Evolutionary conservation across 1,140 invertebrate genomes (phyloP).

Genomic region (Lordiphosa collinella): DNA sequence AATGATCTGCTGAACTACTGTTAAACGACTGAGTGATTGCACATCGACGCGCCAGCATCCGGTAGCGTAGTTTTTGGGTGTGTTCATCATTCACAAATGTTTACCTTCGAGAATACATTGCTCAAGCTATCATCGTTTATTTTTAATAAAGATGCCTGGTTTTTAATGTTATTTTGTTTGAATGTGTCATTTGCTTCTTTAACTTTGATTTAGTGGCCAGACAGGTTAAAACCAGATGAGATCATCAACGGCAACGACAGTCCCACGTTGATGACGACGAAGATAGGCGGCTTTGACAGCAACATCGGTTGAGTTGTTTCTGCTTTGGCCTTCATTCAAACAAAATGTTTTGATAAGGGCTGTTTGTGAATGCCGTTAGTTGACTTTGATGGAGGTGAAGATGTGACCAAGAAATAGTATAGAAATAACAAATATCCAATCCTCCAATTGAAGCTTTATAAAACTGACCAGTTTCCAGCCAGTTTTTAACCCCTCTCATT

Average conservation of each 20-base stretch:
- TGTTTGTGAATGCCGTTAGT: conserved; percentile 9
- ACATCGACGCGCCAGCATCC: conserved; percentile 50
- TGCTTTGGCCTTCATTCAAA: conserved; percentile 42
- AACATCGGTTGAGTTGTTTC: conserved; percentile 5
- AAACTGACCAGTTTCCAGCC: no score
- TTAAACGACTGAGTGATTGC: conserved; percentile 23
- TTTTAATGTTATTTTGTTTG: conserved; percentile 18
- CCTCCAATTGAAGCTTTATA: no score
- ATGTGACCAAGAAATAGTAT: no score
- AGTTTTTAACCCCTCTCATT: no score
- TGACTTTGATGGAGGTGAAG: no score
- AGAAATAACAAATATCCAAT: no score
- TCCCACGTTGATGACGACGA: conserved; percentile 21
- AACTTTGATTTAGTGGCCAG: conserved; percentile 77
- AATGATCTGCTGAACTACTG: conserved; percentile 45
- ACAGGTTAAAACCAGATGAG: conserved; percentile 75
- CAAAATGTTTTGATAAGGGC: conserved; percentile 63
- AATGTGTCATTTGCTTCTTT: conserved; percentile 73
- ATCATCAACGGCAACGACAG: conserved; percentile 46
- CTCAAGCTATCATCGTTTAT: conserved; percentile 70
- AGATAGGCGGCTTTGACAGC: conserved; percentile 37
- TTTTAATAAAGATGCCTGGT: conserved; percentile 68
- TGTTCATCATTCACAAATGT: conserved; percentile 47
- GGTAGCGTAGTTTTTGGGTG: conserved; percentile 49
- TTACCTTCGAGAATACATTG: conserved; percentile 47